Conservation (phyloP, 1,140 invertebrate species). For the Ceratosolen fusciceps region DNA sequence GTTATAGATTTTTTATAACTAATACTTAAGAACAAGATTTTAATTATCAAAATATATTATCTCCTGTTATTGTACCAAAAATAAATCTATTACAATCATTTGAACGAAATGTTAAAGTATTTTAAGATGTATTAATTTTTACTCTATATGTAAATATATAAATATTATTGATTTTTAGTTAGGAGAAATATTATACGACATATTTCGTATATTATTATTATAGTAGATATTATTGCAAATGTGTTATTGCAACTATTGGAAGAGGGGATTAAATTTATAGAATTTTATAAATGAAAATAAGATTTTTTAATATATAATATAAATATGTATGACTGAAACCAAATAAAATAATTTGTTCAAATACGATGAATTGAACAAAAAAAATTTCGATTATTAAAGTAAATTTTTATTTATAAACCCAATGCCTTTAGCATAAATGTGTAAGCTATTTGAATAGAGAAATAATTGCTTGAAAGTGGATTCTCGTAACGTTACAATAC, state of each 20-base stretch:
- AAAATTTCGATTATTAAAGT: constrained; percentile 5
- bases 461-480: too few species aligned
- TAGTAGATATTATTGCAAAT: neutral
- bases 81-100: too few species aligned
- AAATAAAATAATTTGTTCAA: neutral
- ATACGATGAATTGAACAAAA: constrained; percentile 7
- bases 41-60: constrained; percentile 10
- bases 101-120: constrained; percentile 35
- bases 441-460: too few species aligned
- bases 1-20: constrained; percentile 21
- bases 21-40: neutral
- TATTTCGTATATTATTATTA: neutral
- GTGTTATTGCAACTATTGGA: neutral
- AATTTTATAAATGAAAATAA: constrained; percentile 2
- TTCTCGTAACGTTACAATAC: too few species aligned
- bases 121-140: constrained; percentile 21
- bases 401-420: neutral
- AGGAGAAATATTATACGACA: neutral
- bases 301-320: neutral
- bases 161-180: constrained; percentile 33
- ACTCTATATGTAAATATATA: constrained; percentile 45
- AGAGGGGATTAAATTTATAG: neutral
- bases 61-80: constrained; percentile 16
- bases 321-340: neutral
- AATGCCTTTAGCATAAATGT: too few species aligned